Conservation (phyloP, 2,888 invertebrate species). For the Marasmarcha lunaedactyla region DNA sequence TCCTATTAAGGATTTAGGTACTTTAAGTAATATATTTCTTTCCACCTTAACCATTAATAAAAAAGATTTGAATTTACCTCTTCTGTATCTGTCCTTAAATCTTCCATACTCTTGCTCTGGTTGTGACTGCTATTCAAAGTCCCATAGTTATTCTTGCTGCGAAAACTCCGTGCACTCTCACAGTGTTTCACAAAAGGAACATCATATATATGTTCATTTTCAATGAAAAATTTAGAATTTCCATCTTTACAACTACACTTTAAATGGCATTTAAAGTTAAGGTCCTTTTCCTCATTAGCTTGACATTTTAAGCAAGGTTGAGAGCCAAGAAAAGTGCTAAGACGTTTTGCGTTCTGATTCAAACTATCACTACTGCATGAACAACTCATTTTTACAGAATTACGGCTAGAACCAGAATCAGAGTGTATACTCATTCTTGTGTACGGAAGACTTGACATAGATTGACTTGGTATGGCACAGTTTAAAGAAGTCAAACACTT, state of each 20-base stretch:
- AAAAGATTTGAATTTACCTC: slow-evolving; percentile 36
- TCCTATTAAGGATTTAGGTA: no score
- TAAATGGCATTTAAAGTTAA: slow-evolving; percentile 50
- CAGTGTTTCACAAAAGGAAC: slow-evolving; percentile 54
- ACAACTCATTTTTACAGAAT: slow-evolving; percentile 25
- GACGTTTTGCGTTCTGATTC: slow-evolving; percentile 12
- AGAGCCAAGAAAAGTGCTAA: slow-evolving; percentile 22
- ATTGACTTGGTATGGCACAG: slow-evolving; percentile 43
- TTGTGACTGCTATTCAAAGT: slow-evolving; percentile 32
- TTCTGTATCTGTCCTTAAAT: slow-evolving; percentile 21
- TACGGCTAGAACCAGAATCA: slow-evolving; percentile 17
- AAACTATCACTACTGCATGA: slow-evolving; percentile 32
- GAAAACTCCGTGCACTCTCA: slow-evolving; percentile 13
- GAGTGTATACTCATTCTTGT: slow-evolving; percentile 33
- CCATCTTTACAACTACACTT: slow-evolving; percentile 37
- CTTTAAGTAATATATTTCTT: no score
- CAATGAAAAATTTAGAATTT: slow-evolving; percentile 41
- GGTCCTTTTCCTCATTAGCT: slow-evolving; percentile 29
- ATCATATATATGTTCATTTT: slow-evolving; percentile 73
- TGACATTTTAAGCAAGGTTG: slow-evolving; percentile 36
- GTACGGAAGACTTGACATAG: slow-evolving; percentile 50
- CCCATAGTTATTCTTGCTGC: slow-evolving; percentile 26
- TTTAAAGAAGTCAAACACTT: slow-evolving; percentile 56
- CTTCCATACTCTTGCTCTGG: slow-evolving; percentile 41
- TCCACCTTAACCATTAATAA: no score